Evolutionary conservation across 2,797 vertebrate species (phyloP).

Genomic region (Oreochromis mossambicus): DNA sequence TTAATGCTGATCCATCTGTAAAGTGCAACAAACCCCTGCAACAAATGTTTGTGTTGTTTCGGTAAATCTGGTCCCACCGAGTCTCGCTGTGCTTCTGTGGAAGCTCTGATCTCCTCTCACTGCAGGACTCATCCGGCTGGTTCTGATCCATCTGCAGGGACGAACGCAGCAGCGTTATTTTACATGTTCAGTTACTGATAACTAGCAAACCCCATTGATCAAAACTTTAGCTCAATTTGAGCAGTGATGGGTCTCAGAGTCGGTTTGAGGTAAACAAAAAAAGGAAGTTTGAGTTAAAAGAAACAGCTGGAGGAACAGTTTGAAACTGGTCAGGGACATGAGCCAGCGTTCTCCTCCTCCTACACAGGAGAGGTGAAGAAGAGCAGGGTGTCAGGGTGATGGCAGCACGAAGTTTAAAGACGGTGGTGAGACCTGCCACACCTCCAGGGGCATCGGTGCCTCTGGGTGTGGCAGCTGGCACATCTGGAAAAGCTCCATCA

Average conservation of each 20-base stretch:
- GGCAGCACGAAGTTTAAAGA: background rate
- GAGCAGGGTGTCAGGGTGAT: background rate
- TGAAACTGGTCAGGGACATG: background rate
- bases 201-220: background rate
- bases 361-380: background rate
- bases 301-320: background rate
- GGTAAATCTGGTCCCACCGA: background rate
- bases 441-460: background rate
- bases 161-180: background rate
- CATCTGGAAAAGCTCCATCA: background rate
- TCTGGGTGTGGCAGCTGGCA: background rate
- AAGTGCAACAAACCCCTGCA: background rate
- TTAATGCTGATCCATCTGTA: background rate
- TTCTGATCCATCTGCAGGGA: background rate
- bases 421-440: background rate
- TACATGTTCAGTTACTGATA: background rate
- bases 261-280: background rate
- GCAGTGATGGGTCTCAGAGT: fast-evolving
- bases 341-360: background rate
- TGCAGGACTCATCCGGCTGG: too few relatives aligned
- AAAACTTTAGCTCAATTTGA: fast-evolving
- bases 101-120: background rate
- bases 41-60: background rate
- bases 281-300: fast-evolving
- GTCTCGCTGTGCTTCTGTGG: background rate